phyloP scores from a whole-genome alignment of 1,140 invertebrate genomes.

The Littorina saxatilis region DNA sequence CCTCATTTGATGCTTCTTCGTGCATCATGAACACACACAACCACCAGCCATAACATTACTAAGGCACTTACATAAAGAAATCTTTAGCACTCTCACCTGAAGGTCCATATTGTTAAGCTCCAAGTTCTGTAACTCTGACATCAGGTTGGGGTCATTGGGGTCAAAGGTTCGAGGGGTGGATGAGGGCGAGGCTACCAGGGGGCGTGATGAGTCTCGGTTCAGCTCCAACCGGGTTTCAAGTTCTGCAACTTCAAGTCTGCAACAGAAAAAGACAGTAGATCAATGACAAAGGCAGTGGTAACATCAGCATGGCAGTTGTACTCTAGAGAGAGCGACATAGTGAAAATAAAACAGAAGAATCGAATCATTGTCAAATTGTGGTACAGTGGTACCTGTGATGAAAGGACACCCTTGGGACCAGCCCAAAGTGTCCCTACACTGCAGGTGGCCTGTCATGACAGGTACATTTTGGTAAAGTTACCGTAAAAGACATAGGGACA shows the following conservation, averaged over 20 bases:
- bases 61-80: too few species aligned
- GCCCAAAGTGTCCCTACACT: too few species aligned
- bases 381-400: too few species aligned
- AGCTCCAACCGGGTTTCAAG: slow-evolving; percentile 52
- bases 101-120: slow-evolving; percentile 67
- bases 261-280: background rate
- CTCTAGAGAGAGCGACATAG: background rate
- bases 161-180: slow-evolving; percentile 36
- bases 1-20: too few species aligned
- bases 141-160: slow-evolving; percentile 43
- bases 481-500: too few species aligned
- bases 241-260: slow-evolving; percentile 62
- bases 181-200: slow-evolving; percentile 46
- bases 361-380: too few species aligned
- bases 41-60: too few species aligned
- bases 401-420: too few species aligned
- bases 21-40: too few species aligned
- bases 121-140: slow-evolving; percentile 57
- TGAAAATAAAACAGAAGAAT: background rate
- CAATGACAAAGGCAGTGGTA: background rate
- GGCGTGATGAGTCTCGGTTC: slow-evolving; percentile 42
- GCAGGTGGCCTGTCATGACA: too few species aligned
- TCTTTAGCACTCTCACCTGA: too few species aligned
- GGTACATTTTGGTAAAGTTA: too few species aligned
- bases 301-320: background rate